Evolutionary conservation across 2,797 vertebrate genomes (phyloP).

Genomic region (Manis pentadactyla): DNA sequence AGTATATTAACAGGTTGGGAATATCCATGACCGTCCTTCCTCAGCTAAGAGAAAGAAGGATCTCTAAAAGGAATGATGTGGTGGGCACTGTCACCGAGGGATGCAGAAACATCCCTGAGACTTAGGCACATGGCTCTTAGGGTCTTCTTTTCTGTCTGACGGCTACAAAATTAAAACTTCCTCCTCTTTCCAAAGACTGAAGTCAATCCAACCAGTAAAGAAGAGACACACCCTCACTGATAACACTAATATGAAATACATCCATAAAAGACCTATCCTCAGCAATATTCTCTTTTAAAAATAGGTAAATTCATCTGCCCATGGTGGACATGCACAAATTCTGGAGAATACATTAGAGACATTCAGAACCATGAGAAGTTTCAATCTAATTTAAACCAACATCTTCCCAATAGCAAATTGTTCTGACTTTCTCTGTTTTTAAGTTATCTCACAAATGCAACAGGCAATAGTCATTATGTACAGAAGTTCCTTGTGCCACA

Average conservation of each 20-base stretch:
- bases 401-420: neutral
- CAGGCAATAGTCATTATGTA: neutral
- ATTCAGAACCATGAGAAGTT: neutral
- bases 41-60: neutral
- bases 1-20: neutral
- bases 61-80: neutral
- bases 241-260: neutral
- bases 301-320: neutral
- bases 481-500: neutral
- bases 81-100: neutral
- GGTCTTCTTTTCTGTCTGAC: neutral
- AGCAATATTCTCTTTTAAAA: conserved; percentile 2
- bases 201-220: neutral
- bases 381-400: neutral
- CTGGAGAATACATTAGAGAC: neutral
- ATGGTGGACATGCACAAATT: neutral
- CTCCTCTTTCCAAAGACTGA: neutral
- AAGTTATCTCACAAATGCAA: neutral
- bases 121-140: neutral
- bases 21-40: neutral
- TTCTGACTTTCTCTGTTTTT: neutral
- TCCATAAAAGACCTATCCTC: neutral
- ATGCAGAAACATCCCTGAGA: neutral
- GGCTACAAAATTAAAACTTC: neutral
- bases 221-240: neutral